Evolutionary conservation across 1,140 invertebrate species (phyloP), one percentile per base, ranked within the genome.

Genomic region (Mya arenaria): DNA sequence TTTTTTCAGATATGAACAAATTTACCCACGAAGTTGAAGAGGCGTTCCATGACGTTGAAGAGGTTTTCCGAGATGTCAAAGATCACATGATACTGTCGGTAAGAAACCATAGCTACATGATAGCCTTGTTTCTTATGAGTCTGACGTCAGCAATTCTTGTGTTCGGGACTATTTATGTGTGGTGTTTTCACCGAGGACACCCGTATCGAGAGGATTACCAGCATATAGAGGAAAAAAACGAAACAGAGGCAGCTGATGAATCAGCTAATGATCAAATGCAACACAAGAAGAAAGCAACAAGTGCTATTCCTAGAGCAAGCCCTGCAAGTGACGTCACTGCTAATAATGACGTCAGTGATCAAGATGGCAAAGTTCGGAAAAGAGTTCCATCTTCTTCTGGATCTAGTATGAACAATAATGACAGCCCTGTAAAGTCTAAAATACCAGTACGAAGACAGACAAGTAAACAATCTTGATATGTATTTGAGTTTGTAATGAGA

Each of bases 41-140:
- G 17, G 55, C 56, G 37, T 48, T 80, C 10, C 65, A 71, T 15
- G 74, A 78, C 4, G 62, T 66, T 19, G 58, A 66, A 34, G 74
- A 66, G 25, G 69, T 37, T 4, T 72, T 78, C 19, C 37, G 55
- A 3, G 77, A 71, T 13, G 77, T 62, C 0, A 80, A 62, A 62
- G 63, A 80, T 23, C 77, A 80, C 55, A 62, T 80, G 77, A 80
- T 80, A 36, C 36, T 80, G 17, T 80, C 77, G 13, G 77, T 80
- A 23, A 30, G 63, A n/a, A 62, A 80, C 28, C 66, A 39, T 52
- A 80, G 77, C 36, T 4, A 68, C 8, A 32, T 58, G 36, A 71
- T 80, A 48, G 77, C 77, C 0, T 71, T 80, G 17, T 28, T 80
- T 0, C 39, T 80, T 13, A 80, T 80, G 77, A 34, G 41, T 2